Conservation (phyloP, 1,140 invertebrate genomes). For the Drosophila oshimai region DNA sequence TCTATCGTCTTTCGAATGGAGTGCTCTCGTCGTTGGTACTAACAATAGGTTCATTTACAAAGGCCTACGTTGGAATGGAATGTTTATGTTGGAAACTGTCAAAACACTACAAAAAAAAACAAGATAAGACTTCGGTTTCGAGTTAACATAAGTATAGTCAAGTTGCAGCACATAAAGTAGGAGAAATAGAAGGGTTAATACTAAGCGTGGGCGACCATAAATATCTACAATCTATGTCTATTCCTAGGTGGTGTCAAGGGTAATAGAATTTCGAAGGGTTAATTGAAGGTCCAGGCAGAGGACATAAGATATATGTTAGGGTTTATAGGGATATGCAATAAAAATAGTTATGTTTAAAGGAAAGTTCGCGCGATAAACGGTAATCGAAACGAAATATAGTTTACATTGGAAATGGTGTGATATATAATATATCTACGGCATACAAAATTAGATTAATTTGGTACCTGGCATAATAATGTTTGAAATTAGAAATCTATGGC, state of each 20-base stretch:
- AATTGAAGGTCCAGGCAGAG: not conserved
- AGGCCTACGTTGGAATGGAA: constrained; percentile 32
- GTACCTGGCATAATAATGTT: not conserved
- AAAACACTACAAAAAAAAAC: not conserved
- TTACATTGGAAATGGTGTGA: too few species aligned
- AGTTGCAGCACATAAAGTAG: not conserved
- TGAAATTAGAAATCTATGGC: constrained; percentile 8
- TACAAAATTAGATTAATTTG: too few species aligned
- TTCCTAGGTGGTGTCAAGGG: constrained; percentile 1
- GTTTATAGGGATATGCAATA: too few species aligned
- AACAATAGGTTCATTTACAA: constrained; percentile 28
- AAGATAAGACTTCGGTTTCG: not conserved
- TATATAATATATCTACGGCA: too few species aligned
- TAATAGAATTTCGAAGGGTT: not conserved
- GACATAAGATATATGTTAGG: too few species aligned
- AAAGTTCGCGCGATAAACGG: too few species aligned
- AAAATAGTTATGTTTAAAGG: too few species aligned
- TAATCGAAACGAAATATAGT: too few species aligned
- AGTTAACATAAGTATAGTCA: not conserved
- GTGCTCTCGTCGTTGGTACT: constrained; percentile 12
- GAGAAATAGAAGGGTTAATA: constrained; percentile 54
- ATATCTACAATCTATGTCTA: constrained; percentile 48
- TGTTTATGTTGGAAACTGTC: constrained; percentile 1
- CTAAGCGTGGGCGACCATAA: constrained; percentile 53
- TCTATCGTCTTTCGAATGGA: constrained; percentile 27